Percentiles rank a stretch among this genome's conserved stretches.
These are phyloP conservation scores for Stratiomys singularior DNA, from an alignment of 2,888 invertebrate species.

Conservation along the genomic window DNA sequence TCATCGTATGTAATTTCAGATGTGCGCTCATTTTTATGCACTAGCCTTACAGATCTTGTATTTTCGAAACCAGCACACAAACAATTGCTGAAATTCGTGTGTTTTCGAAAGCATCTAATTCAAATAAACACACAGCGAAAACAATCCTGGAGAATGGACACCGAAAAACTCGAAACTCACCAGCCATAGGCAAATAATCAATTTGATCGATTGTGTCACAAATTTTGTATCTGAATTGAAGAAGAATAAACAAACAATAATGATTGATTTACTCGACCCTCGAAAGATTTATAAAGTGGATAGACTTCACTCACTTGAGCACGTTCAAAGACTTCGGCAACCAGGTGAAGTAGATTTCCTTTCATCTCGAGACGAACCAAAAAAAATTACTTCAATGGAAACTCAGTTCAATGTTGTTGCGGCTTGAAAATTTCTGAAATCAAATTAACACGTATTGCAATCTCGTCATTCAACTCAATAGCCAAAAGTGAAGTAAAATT, in stretches of 20 bases:
- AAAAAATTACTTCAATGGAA: neutral
- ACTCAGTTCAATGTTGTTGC: neutral
- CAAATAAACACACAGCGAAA: neutral
- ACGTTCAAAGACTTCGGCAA: slow-evolving; percentile 6
- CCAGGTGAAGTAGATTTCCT: slow-evolving; percentile 6
- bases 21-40: too few species aligned
- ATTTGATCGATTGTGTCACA: slow-evolving; percentile 22
- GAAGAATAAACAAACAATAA: slow-evolving; percentile 7
- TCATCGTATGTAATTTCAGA: too few species aligned
- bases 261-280: slow-evolving; percentile 19
- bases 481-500: neutral
- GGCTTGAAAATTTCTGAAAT: neutral
- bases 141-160: neutral
- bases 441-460: slow-evolving; percentile 3
- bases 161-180: neutral
- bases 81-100: too few species aligned
- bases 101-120: neutral
- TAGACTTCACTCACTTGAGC: slow-evolving; percentile 6
- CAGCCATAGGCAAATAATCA: neutral
- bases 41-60: too few species aligned
- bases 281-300: neutral
- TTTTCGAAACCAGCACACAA: too few species aligned
- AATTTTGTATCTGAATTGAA: neutral
- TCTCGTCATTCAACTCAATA: neutral
- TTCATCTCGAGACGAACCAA: neutral